Evolutionary conservation across 30 jellyfish, hydroid and myxozoan genomes (phyloP), one percentile per base, ranked within the genome.

Genomic region (Cassiopea andromeda): DNA sequence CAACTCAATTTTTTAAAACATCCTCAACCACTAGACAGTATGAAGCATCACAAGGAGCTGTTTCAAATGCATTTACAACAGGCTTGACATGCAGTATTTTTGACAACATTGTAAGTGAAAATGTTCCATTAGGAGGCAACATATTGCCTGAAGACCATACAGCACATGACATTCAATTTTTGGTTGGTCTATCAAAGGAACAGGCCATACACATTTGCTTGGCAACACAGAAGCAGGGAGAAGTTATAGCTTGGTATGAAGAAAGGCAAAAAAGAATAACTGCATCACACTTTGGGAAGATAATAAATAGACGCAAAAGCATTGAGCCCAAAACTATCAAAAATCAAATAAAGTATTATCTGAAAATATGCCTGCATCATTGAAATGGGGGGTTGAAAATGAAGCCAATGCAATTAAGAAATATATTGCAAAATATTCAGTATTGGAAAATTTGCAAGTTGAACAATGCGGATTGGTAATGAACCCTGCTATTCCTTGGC

Each of bases 241-340:
- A 49, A 81, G 68, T 44, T 58, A 59, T 61, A 58, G 80, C 77
- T 66, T 87, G 90, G 90, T 86, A 43, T 78, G 84, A 69, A 75
- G 94, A 87, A 75, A 67, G 94, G 69, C 44, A 68, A 54, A 78
- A 75, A 57, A 73, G 90, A 76, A 58, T 77, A 83, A 87, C 94
- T 18, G 89, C 90, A 68, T 87, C 90, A 70, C 66, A 44, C 70
- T 85, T 85, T 76, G 93, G 93, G 54, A 71, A 27, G 74, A 72
- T 85, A 46, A 75, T 85, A 49, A 85, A 73, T 47, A 48, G 93
- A 61, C 27, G 93, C 59, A 59, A 85, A 75, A 60, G 54, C 44
- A 74, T 85, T 44, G 57, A 54, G 60, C 93, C 93, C 18, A 85
- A 75, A 47, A 60, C 87, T 59, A 76, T 87, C 83, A 77, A 43